Evolutionary conservation across 1,140 invertebrate genomes (phyloP), one percentile per base, ranked within the genome.

Genomic region (Tachypleus tridentatus): DNA sequence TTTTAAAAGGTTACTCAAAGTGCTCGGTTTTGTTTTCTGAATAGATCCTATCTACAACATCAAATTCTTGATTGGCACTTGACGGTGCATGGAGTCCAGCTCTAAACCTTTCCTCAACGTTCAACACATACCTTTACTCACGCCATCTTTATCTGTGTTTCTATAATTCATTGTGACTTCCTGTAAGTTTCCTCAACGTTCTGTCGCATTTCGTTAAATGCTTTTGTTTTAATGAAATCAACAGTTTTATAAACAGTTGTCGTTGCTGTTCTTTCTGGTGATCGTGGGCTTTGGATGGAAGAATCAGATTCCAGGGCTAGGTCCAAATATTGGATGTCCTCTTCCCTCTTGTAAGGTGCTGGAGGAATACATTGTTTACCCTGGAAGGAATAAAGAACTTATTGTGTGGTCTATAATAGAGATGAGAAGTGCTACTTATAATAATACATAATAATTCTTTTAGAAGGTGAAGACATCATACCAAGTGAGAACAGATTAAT

Each of bases 141-240:
- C 0, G 29, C 29, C 29, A 29, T 29, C 29, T 29, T 29, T 29
- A 29, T 29, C 29, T 29, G 0, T 29, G 29, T 29, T 29, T 29
- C 29, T 29, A 29, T 29, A 29, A 29, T 29, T 29, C 29, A 29
- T 2, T 29, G 29, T 2, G 29, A 29, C 61, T 72, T 72, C 47
- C 72, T 62, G 56, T 73, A 73, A 6, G 65, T 65, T 67, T 81
- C 78, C 75, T 91, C 88, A 3, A 89, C 84, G 72, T 87, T 85
- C 73, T 89, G 85, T 58, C 87, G 81, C n/a, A 89, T 91, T 65
- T 86, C 82, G 77, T 91, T 92, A 71, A 94, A 92, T 5, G 89
- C 91, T 73, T 92, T 84, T 0, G 91, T 94, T 81, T 93, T 93
- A 10, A 91, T 77, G 79, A 94, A 94, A 76, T 94, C 91, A 0